phyloP scores from a whole-genome alignment of 2,888 invertebrate genomes.

The Cephonodes hylas region DNA sequence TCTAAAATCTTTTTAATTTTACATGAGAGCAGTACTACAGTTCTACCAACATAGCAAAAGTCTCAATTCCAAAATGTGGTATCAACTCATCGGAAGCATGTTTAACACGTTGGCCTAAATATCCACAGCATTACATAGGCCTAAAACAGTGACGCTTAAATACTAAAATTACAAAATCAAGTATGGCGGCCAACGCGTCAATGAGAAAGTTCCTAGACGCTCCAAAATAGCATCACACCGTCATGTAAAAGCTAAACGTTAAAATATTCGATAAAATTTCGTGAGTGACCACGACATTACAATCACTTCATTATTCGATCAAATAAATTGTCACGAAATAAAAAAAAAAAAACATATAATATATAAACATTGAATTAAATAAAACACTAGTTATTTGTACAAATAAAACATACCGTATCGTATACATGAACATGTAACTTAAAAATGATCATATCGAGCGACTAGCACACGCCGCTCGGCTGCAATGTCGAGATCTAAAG shows the following conservation, averaged over 20 bases:
- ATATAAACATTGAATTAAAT: constrained; percentile 38
- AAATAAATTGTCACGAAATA: constrained; percentile 17
- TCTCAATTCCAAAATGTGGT: no score
- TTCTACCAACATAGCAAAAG: no score
- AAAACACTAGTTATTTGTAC: constrained; percentile 40
- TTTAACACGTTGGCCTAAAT: not conserved
- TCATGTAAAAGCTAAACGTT: not conserved
- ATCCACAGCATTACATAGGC: not conserved
- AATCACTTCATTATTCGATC: constrained; percentile 24
- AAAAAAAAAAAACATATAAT: constrained; percentile 18
- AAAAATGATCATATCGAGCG: constrained; percentile 9
- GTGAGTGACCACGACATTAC: constrained; percentile 29
- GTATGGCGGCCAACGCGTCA: not conserved
- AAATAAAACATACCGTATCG: constrained; percentile 38
- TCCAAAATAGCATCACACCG: not conserved
- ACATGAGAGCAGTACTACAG: no score
- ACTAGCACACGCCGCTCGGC: not conserved
- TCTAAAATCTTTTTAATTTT: no score
- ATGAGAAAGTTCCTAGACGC: not conserved
- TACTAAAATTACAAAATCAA: not conserved
- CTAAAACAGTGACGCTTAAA: not conserved
- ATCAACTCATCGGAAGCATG: not conserved
- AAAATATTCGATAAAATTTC: constrained; percentile 33
- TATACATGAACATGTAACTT: constrained; percentile 32
- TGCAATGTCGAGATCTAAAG: not conserved